Percentiles rank a stretch among this genome's conserved stretches.
These are phyloP conservation scores for Drosophila willistoni DNA, from an alignment of 1,140 invertebrate genomes.

Conservation along the genomic window DNA sequence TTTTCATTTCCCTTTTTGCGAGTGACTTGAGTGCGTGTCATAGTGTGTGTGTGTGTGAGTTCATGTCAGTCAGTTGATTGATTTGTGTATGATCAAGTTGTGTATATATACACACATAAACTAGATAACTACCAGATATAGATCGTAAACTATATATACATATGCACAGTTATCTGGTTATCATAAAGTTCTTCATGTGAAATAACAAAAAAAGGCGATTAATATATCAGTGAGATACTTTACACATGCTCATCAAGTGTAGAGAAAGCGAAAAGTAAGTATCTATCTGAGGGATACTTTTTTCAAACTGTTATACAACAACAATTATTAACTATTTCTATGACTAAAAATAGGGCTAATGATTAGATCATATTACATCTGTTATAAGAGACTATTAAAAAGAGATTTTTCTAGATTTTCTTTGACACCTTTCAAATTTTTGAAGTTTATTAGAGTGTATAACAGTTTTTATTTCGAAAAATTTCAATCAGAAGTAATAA, in stretches of 20 bases:
- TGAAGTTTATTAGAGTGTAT: too few relatives aligned
- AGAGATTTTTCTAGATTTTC: too few relatives aligned
- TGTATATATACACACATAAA: constrained; percentile 39
- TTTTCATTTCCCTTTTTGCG: constrained; percentile 20
- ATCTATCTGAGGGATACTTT: neutral
- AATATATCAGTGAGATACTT: neutral
- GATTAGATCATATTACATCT: too few relatives aligned
- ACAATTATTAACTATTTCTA: too few relatives aligned
- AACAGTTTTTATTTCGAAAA: too few relatives aligned
- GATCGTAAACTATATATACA: neutral
- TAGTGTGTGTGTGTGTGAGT: neutral
- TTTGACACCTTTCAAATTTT: too few relatives aligned
- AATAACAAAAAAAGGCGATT: neutral
- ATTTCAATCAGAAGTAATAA: too few relatives aligned
- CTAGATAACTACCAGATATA: constrained; percentile 34
- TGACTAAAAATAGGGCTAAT: too few relatives aligned
- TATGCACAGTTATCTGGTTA: neutral
- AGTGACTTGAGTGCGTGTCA: constrained; percentile 7
- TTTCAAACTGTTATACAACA: too few relatives aligned
- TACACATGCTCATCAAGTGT: neutral
- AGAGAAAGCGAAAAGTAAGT: neutral
- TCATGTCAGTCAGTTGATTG: constrained; percentile 28
- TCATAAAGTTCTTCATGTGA: neutral
- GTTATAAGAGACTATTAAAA: too few relatives aligned
- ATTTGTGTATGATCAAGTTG: constrained; percentile 10